Conservation (phyloP, 2,113 vertebrate species). For the Origma solitaria region DNA sequence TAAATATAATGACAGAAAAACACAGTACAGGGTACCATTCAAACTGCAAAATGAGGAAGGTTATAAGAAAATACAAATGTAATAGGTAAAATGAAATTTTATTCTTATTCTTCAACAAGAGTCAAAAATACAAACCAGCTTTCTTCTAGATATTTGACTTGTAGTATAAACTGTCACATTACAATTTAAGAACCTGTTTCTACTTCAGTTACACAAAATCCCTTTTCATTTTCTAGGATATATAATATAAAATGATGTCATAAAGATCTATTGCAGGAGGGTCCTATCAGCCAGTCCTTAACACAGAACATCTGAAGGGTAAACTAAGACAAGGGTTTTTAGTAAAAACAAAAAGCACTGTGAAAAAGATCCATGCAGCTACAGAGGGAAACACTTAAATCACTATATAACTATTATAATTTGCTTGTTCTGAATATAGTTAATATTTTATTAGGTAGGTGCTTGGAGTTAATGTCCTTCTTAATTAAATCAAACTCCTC, state of each 20-base stretch:
- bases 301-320: background rate
- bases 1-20: background rate
- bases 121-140: background rate
- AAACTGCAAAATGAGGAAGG: background rate
- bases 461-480: slow-evolving; percentile 36
- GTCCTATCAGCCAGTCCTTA: background rate
- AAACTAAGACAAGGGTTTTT: background rate
- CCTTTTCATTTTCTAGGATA: background rate
- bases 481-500: slow-evolving; percentile 63
- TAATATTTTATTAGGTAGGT: slow-evolving; percentile 44
- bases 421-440: background rate
- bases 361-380: background rate
- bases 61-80: background rate
- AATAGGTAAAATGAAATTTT: background rate
- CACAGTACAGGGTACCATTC: background rate
- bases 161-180: background rate
- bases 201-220: background rate
- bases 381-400: background rate
- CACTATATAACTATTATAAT: background rate
- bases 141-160: background rate
- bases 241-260: background rate
- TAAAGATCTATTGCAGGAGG: background rate
- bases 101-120: background rate
- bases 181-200: background rate
- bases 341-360: background rate